Conservation (phyloP, 1,140 invertebrate genomes). For the Penaeus chinensis region DNA sequence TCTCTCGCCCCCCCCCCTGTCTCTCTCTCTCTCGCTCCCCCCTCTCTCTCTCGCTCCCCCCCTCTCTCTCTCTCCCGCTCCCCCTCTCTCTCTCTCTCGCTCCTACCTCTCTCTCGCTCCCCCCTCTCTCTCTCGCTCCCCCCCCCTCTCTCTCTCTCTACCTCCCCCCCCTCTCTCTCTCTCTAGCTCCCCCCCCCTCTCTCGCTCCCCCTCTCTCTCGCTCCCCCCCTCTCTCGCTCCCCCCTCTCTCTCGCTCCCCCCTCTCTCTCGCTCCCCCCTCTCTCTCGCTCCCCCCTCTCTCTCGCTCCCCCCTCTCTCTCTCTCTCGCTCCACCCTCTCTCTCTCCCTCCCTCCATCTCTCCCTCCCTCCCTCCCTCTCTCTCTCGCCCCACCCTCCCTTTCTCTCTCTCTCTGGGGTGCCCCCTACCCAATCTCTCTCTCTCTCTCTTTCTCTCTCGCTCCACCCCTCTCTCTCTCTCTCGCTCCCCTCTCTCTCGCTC, state of each 20-base stretch:
- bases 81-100: not conserved
- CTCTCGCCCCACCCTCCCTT: no score
- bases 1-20: not conserved
- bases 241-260: not conserved
- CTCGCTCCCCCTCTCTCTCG: constrained; percentile 28
- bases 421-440: no score
- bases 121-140: no score
- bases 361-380: not conserved
- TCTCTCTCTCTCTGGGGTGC: not conserved
- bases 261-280: not conserved
- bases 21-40: not conserved
- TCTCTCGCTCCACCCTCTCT: not conserved
- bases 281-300: no score
- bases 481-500: constrained; percentile 10
- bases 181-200: not conserved
- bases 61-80: constrained; percentile 21
- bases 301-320: not conserved
- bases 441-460: not conserved
- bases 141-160: not conserved
- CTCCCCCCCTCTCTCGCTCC: not conserved
- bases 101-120: not conserved
- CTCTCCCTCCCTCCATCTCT: constrained; percentile 31
- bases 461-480: not conserved
- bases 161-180: not conserved
- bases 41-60: constrained; percentile 28